phyloP scores from a whole-genome alignment of 2,888 invertebrate species.

The Chelonus formosanus region DNA sequence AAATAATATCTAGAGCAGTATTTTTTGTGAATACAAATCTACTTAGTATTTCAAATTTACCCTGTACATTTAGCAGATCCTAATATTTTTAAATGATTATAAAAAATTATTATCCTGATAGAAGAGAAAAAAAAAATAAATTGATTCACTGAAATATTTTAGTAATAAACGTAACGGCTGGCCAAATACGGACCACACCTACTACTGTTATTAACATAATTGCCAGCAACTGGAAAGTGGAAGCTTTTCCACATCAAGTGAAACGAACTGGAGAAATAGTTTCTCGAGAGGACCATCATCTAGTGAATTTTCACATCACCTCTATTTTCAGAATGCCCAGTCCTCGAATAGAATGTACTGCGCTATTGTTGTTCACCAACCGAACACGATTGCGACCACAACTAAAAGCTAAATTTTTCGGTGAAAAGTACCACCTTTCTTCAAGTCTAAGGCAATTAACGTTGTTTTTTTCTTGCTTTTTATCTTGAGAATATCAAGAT shows the following conservation, averaged over 20 bases:
- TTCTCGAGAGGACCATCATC: constrained; percentile 29
- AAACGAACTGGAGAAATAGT: constrained; percentile 41
- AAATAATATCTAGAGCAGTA: no score
- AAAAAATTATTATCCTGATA: no score
- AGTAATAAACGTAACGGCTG: constrained; percentile 20
- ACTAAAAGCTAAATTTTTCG: constrained; percentile 18
- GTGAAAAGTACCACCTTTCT: constrained; percentile 25
- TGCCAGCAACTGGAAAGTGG: neutral
- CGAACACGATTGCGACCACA: constrained; percentile 13
- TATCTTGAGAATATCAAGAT: no score
- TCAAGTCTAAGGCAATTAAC: neutral
- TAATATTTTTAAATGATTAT: no score
- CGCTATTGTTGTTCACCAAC: constrained; percentile 21
- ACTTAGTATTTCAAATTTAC: no score
- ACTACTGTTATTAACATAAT: constrained; percentile 48
- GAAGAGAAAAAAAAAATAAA: no score
- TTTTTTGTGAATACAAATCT: no score
- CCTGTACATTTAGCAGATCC: no score
- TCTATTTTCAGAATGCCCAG: neutral
- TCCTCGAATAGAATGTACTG: neutral
- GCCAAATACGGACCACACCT: constrained; percentile 26
- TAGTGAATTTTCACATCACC: neutral
- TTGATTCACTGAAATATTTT: no score
- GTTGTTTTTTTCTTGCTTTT: no score
- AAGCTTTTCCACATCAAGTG: constrained; percentile 28